Conservation (phyloP, 2,888 invertebrate species). For the Apodemia mormo region DNA sequence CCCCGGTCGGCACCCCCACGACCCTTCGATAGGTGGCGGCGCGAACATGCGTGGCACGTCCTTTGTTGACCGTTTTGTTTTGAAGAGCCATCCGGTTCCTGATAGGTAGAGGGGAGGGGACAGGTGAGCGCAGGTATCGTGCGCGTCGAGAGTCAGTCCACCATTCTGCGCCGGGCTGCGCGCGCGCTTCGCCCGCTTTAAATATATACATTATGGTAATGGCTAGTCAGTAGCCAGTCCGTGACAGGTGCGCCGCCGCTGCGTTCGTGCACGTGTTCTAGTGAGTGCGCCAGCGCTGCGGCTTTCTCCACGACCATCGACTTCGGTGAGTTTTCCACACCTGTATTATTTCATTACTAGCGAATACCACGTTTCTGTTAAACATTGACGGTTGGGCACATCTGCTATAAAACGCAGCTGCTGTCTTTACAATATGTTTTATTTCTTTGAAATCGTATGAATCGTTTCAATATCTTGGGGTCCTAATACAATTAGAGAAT, state of each 20-base stretch:
- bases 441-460: conserved; percentile 48
- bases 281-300: conserved; percentile 71
- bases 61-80: conserved; percentile 81
- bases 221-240: conserved; percentile 76
- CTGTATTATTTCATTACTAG: conserved; percentile 41
- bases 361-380: conserved; percentile 50
- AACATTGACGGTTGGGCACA: conserved; percentile 64
- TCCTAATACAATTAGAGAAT: conserved; percentile 57
- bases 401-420: conserved; percentile 76
- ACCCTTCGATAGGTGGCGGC: conserved; percentile 65
- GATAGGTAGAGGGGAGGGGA: conserved; percentile 74
- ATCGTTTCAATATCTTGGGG: conserved; percentile 56
- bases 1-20: conserved; percentile 56
- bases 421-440: conserved; percentile 61
- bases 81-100: conserved; percentile 81
- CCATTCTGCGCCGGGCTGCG: conserved; percentile 69
- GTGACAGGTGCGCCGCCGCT: conserved; percentile 78
- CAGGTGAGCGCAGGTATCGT: conserved; percentile 79
- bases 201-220: conserved; percentile 70
- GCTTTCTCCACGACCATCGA: conserved; percentile 45
- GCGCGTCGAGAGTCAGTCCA: conserved; percentile 71
- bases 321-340: conserved; percentile 59
- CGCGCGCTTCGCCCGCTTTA: conserved; percentile 67
- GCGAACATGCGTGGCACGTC: conserved; percentile 80
- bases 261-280: conserved; percentile 78